Conservation (phyloP, 1,140 invertebrate species). For the Leptonema lineaticorne region DNA sequence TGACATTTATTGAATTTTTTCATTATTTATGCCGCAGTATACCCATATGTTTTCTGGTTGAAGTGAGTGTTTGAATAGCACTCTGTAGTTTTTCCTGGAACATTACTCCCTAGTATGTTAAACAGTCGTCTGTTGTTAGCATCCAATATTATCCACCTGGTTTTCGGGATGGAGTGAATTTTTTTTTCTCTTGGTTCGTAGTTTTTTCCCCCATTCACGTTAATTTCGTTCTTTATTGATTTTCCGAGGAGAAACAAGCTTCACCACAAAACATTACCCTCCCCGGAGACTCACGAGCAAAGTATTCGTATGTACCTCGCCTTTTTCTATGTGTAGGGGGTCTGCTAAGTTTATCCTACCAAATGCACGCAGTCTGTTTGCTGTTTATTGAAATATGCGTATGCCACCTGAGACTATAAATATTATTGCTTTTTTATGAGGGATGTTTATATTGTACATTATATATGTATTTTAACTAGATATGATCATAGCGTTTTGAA, state of each 20-base stretch:
- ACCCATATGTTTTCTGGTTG: too few species aligned
- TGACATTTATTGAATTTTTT: too few species aligned
- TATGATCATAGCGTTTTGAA: too few species aligned
- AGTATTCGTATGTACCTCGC: neutral
- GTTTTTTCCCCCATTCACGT: slow-evolving; percentile 6
- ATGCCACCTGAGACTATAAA: neutral
- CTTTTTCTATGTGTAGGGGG: too few species aligned
- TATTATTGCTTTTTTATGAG: neutral
- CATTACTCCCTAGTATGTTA: neutral
- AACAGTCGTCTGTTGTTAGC: neutral
- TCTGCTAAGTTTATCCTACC: neutral
- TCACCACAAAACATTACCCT: slow-evolving; percentile 10
- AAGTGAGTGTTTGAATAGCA: too few species aligned
- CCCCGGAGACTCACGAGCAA: slow-evolving; percentile 6
- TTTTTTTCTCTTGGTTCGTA: neutral
- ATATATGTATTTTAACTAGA: too few species aligned
- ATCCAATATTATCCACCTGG: too few species aligned
- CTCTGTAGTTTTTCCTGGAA: too few species aligned
- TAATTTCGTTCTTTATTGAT: slow-evolving; percentile 23
- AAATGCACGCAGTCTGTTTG: slow-evolving; percentile 4
- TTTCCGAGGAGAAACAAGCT: slow-evolving; percentile 7
- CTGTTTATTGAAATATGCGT: neutral
- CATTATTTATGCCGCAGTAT: too few species aligned
- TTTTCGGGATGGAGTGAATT: too few species aligned
- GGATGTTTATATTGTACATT: neutral